A percentile compares a stretch with the other conserved stretches of the same genome.
These are phyloP conservation scores for Odobenus rosmarus DNA, from an alignment of 2,113 vertebrate species.

Conservation along the genomic window DNA sequence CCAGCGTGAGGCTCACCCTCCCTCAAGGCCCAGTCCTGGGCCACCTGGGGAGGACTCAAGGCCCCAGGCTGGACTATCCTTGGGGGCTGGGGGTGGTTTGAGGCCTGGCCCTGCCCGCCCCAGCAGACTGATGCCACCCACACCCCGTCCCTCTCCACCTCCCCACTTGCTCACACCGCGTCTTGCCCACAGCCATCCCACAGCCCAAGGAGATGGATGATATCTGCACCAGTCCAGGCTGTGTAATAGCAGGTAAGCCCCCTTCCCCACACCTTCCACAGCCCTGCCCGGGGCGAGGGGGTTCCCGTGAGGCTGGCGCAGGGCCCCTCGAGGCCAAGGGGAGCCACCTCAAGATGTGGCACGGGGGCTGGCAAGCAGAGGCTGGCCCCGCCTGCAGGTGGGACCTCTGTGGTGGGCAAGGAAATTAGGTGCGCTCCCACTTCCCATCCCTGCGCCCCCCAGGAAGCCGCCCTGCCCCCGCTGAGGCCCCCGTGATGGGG, in stretches of 20 bases:
- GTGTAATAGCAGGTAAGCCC: constrained; percentile 94
- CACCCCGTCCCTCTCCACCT: accelerated
- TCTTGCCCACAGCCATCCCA: constrained; percentile 83
- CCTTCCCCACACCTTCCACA: accelerated
- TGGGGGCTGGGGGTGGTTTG: not conserved
- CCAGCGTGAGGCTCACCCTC: not conserved
- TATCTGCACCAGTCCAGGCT: constrained; percentile 91
- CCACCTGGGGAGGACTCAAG: not conserved
- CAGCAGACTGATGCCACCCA: not conserved
- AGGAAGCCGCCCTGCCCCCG: accelerated
- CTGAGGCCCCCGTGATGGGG: not conserved
- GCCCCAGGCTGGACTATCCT: not conserved
- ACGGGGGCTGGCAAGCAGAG: too few species aligned
- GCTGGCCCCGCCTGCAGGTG: too few species aligned
- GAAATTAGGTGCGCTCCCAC: too few species aligned
- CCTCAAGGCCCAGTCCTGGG: not conserved
- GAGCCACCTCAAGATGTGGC: accelerated
- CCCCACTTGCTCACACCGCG: accelerated
- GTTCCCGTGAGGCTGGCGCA: accelerated
- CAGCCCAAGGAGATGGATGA: constrained; percentile 67
- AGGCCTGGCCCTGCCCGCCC: too few species aligned
- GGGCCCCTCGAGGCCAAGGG: not conserved
- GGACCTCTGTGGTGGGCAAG: not conserved
- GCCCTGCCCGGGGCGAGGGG: not conserved
- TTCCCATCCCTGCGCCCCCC: accelerated